These are phyloP conservation scores for Dicyema japonicum DNA, from an alignment of 1,140 invertebrate genomes.

Conservation along the genomic window DNA sequence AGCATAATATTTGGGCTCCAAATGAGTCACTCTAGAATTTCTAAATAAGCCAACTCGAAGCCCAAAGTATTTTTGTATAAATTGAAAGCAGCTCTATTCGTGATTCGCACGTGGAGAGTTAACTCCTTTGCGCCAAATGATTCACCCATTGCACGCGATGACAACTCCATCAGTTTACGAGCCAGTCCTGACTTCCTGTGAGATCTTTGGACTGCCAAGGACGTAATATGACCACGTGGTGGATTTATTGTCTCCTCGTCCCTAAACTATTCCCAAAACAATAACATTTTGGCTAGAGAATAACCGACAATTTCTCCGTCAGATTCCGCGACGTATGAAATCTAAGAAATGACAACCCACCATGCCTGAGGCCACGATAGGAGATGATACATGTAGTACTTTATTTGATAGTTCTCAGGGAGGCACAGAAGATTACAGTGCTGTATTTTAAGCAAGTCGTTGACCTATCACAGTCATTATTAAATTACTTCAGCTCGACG, in stretches of 20 bases:
- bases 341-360: too few relatives aligned
- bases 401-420: constrained; percentile 99
- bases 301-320: constrained; percentile 77
- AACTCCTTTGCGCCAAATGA: constrained; percentile 68
- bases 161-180: constrained; percentile 84
- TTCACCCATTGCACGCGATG: constrained; percentile 39
- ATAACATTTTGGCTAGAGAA: constrained; percentile 77
- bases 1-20: constrained; percentile 95
- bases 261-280: constrained; percentile 8
- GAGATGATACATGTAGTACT: constrained; percentile 96
- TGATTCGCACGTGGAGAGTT: constrained; percentile 76
- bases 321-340: constrained; percentile 98
- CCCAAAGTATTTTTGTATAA: constrained; percentile 76
- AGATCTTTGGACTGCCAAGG: constrained; percentile 30
- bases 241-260: constrained; percentile 91
- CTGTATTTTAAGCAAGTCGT: constrained; percentile 89
- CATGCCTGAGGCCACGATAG: constrained; percentile 84
- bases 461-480: constrained; percentile 7
- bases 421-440: constrained; percentile 90
- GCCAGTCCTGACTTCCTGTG: constrained; percentile 57
- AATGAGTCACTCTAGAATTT: constrained; percentile 86
- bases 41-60: constrained; percentile 32
- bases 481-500: too few relatives aligned
- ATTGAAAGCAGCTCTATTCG: constrained; percentile 85
- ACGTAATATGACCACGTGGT: constrained; percentile 93